phyloP scores from a whole-genome alignment of 2,888 invertebrate species.

The Drosophila stalkeri region DNA sequence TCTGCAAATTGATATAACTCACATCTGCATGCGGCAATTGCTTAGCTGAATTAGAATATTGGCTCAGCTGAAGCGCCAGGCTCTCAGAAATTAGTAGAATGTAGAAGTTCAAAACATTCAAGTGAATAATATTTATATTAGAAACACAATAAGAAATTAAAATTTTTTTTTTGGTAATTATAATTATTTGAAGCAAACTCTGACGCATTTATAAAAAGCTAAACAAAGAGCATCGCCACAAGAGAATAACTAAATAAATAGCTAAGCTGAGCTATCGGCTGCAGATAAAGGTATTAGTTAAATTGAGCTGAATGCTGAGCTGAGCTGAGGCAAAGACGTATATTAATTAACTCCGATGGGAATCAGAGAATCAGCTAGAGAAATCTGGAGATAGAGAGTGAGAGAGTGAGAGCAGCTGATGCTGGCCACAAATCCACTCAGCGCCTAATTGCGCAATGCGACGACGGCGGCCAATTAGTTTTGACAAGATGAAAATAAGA shows the following conservation, averaged over 20 bases:
- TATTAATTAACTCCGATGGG: slow-evolving; percentile 82
- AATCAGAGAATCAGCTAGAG: slow-evolving; percentile 38
- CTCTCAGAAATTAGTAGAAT: too few relatives aligned
- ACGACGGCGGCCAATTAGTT: slow-evolving; percentile 67
- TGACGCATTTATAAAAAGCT: background rate
- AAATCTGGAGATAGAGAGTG: slow-evolving; percentile 1
- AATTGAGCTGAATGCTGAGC: slow-evolving; percentile 3
- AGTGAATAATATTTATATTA: background rate
- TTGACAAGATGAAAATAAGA: slow-evolving; percentile 53
- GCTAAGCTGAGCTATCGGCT: slow-evolving; percentile 6
- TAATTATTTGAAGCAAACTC: background rate
- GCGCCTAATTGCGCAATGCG: slow-evolving; percentile 46
- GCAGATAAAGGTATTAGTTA: background rate
- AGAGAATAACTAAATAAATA: slow-evolving; percentile 1
- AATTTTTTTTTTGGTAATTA: background rate
- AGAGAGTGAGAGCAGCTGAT: slow-evolving; percentile 34
- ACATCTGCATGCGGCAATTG: too few relatives aligned
- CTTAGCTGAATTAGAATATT: too few relatives aligned
- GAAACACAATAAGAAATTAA: background rate
- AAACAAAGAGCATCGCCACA: background rate
- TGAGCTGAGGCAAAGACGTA: slow-evolving; percentile 22
- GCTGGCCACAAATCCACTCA: slow-evolving; percentile 54
- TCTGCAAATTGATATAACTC: too few relatives aligned
- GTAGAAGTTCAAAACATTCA: too few relatives aligned
- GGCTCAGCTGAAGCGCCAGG: too few relatives aligned